These are phyloP conservation scores for Epizoanthus rinbou DNA, from an alignment of 92 coral and sea anemone species.

Conservation along the genomic window DNA sequence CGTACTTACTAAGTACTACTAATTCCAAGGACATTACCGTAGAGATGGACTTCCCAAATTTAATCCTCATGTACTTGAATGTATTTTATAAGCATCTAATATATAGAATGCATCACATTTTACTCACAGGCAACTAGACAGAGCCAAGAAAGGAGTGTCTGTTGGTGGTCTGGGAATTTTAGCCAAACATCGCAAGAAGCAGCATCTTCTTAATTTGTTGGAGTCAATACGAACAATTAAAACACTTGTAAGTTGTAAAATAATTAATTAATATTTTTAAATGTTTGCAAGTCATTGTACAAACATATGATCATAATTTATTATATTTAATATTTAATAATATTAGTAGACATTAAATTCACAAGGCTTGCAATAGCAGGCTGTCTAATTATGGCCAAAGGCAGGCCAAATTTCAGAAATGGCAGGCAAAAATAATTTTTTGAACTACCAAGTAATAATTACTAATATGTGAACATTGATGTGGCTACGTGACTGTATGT, in stretches of 20 bases:
- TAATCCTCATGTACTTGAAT: not conserved
- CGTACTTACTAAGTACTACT: no score
- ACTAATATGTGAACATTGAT: no score
- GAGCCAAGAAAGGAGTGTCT: slow-evolving; percentile 92
- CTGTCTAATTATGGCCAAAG: no score
- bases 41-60: not conserved
- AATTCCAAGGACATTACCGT: no score
- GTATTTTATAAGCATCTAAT: not conserved
- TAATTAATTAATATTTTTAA: not conserved
- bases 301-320: not conserved
- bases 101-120: not conserved
- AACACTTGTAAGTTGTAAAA: slow-evolving; percentile 72
- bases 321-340: no score
- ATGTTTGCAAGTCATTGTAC: no score
- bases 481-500: no score
- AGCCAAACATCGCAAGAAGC: slow-evolving; percentile 97
- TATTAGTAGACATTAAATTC: no score
- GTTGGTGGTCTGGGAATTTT: slow-evolving; percentile 95
- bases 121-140: slow-evolving; percentile 78
- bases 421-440: no score
- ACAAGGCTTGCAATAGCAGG: no score
- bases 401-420: no score
- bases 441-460: no score
- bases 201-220: slow-evolving; percentile 82
- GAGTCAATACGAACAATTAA: slow-evolving; percentile 94